phyloP scores from a whole-genome alignment of 2,888 invertebrate genomes.

The Plagodis dolabraria region DNA sequence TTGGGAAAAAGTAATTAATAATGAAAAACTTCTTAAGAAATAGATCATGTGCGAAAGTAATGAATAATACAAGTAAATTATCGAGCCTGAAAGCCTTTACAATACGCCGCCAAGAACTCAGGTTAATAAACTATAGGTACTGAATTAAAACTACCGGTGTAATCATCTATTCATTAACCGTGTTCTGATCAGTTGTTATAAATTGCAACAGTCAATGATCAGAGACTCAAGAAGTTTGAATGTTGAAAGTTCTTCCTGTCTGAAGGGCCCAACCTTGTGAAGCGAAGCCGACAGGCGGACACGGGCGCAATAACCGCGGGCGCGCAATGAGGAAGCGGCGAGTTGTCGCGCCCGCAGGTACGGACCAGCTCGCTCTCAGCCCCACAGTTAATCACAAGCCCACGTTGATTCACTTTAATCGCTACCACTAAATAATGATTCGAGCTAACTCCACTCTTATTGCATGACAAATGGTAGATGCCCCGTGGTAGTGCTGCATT shows the following conservation, averaged over 20 bases:
- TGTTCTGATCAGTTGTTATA: too few relatives aligned
- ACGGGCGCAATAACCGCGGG: constrained; percentile 55
- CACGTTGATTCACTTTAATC: constrained; percentile 56
- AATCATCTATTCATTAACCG: too few relatives aligned
- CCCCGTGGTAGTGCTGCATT: constrained; percentile 22
- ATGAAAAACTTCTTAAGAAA: too few relatives aligned
- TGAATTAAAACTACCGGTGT: background rate
- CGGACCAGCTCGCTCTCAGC: constrained; percentile 39
- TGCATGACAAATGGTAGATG: constrained; percentile 47
- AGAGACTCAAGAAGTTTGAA: background rate
- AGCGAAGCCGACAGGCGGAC: constrained; percentile 14
- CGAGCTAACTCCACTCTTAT: constrained; percentile 50
- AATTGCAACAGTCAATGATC: too few relatives aligned
- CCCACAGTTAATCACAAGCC: constrained; percentile 54
- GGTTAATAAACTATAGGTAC: too few relatives aligned
- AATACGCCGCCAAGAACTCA: too few relatives aligned
- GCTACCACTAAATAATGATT: constrained; percentile 53
- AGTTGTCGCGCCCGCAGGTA: constrained; percentile 65
- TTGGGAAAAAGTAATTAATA: too few relatives aligned
- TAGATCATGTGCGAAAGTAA: background rate
- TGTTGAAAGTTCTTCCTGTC: background rate
- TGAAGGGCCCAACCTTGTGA: constrained; percentile 24
- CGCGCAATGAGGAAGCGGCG: constrained; percentile 70
- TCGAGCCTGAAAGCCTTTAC: too few relatives aligned
- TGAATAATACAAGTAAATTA: too few relatives aligned